Percentiles rank a stretch among this genome's conserved stretches.
Conservation (phyloP, 2,113 vertebrate species). For the Zosterops lateralis region DNA sequence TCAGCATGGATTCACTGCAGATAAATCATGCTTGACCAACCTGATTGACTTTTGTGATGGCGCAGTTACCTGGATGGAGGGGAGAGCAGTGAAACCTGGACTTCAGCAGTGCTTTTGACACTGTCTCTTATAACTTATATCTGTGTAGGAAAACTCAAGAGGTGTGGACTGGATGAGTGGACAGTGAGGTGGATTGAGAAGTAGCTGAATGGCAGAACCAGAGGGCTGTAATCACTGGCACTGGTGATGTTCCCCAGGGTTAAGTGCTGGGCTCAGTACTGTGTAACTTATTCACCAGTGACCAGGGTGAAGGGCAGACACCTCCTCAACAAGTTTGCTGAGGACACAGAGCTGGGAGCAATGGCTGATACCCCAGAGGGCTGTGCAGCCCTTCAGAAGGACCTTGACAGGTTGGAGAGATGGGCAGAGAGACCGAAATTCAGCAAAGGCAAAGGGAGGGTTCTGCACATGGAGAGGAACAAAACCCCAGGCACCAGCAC, state of each 20-base stretch:
- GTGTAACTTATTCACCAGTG: neutral
- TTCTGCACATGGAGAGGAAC: neutral
- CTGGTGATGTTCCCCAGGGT: neutral
- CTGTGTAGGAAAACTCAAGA: neutral
- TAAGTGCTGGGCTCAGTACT: neutral
- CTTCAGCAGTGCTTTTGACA: neutral
- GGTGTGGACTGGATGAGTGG: neutral
- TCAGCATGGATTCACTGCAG: neutral
- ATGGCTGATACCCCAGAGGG: neutral
- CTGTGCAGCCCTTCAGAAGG: neutral
- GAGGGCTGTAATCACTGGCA: neutral
- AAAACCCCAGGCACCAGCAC: neutral
- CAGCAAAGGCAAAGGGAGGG: neutral
- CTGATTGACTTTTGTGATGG: neutral
- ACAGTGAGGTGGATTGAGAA: neutral
- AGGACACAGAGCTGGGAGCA: neutral
- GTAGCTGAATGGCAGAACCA: neutral
- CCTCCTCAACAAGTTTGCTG: neutral
- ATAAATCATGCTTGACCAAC: neutral
- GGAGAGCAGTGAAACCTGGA: neutral
- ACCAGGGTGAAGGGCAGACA: neutral
- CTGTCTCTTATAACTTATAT: neutral
- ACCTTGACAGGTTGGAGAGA: accelerated
- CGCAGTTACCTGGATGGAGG: neutral
- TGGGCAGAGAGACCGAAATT: neutral